Evolutionary conservation across 2,113 vertebrate genomes (phyloP).

Genomic region (Eulemur rufifrons): DNA sequence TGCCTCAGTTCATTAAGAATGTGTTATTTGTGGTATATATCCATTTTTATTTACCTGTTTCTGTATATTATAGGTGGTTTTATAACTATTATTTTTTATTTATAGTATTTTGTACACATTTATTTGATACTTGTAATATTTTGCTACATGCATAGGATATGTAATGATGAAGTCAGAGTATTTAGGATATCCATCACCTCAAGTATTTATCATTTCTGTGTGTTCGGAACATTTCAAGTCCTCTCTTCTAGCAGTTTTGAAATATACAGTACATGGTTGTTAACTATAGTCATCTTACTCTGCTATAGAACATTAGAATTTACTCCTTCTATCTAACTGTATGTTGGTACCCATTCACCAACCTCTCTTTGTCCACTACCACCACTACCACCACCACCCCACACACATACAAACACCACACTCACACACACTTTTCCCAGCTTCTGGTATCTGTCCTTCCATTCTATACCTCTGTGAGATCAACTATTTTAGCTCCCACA

Average conservation of each 20-base stretch:
- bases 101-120: not conserved
- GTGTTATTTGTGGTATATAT: not conserved
- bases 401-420: not conserved
- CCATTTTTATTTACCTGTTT: conserved; percentile 12
- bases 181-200: not conserved
- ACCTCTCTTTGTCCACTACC: not conserved
- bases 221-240: not conserved
- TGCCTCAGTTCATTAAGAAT: not conserved
- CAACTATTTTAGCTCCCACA: not conserved
- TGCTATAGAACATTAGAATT: not conserved
- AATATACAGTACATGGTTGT: not conserved
- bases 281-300: not conserved
- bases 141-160: not conserved
- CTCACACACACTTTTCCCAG: too few species aligned
- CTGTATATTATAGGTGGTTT: not conserved
- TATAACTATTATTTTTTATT: not conserved
- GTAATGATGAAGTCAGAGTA: not conserved
- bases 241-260: not conserved
- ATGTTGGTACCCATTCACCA: not conserved
- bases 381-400: not conserved
- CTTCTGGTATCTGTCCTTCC: not conserved
- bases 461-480: not conserved
- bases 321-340: not conserved
- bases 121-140: not conserved
- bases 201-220: not conserved